Evolutionary conservation across 2,113 vertebrate species (phyloP).

Genomic region (Nibea coibor): DNA sequence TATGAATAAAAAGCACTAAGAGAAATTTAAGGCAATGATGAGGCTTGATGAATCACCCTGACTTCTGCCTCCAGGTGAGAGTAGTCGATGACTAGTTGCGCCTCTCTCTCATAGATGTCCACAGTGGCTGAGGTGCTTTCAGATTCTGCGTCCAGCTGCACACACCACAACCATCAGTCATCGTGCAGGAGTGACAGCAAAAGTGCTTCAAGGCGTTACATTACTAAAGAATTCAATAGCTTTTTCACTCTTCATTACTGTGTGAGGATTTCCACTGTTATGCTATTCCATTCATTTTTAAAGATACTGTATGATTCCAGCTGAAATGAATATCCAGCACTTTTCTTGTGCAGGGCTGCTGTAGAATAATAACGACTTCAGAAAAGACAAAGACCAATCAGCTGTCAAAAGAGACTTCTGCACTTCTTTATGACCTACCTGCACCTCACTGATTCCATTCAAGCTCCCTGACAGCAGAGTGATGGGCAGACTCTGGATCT

Average conservation of each 20-base stretch:
- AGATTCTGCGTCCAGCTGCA: conserved; percentile 86
- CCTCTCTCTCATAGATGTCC: conserved; percentile 89
- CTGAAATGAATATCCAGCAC: background rate
- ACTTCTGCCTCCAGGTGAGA: conserved; percentile 79
- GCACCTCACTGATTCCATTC: conserved; percentile 89
- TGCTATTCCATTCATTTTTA: background rate
- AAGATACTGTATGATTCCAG: background rate
- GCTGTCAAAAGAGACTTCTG: background rate
- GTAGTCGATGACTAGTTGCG: conserved; percentile 88
- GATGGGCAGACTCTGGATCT: conserved; percentile 88
- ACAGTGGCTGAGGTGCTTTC: conserved; percentile 77
- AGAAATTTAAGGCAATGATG: background rate
- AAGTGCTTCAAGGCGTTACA: background rate
- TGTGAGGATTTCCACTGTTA: background rate
- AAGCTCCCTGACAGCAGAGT: conserved; percentile 86
- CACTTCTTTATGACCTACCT: conserved; percentile 80
- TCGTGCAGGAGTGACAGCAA: background rate
- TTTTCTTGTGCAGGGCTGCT: background rate
- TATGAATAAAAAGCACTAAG: background rate
- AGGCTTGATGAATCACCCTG: conserved; percentile 79
- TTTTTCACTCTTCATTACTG: background rate
- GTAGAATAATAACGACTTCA: background rate
- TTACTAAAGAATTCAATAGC: background rate
- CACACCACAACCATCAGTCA: conserved; percentile 6
- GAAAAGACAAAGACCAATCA: background rate